Base-by-base conservation (phyloP, 2,113 vertebrate genomes). In the Myrmophylax atrothorax region DNA sequence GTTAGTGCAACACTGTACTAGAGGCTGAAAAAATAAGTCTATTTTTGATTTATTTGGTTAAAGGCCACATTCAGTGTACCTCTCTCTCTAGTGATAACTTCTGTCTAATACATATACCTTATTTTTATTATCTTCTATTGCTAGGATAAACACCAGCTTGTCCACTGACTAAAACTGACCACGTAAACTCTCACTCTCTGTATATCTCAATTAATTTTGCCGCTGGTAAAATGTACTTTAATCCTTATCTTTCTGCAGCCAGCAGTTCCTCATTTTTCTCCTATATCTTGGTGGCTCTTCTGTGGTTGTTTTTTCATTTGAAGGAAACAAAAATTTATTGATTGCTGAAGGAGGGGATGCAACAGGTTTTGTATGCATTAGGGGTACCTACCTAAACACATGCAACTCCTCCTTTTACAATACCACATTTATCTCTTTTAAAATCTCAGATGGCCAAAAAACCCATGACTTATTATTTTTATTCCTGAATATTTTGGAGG, bases 31-130 rank as follows among this genome's bases (percentile, higher is more conserved):
- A 88, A 93, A 79, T 25, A 44, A 79, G 87, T 75, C 35, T 76
- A 56, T 24, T 87, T 85, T 94, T 92, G 1, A 85, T 90, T 88
- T 95, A 62, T 89, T 89, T 96, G 29, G 26, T 94, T 92, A 89
- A 69, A 75, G 69, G 35, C 31, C 20, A 63, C 79, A 53, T 75
- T 87, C 75, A 88, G 63, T 78, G 29, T 52, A 80, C n/a, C 29
- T 95, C 11, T 87, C 33, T 10, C 33, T 60, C n/a, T 68, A 31
- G 42, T 44, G 58, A 92, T 63, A 90, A 74, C n/a, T 84, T 84
- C 29, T 25, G 23, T 50, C 29, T 73, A 72, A 52, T 35, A 56
- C 6, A 80, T 53, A 69, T 26, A 76, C 9, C 16, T 84, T 68
- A 37, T 44, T 96, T 91, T 88, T 91, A 83, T 92, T 69, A 67